phyloP scores from a whole-genome alignment of 2,888 invertebrate genomes.

The Strigamia maritima region DNA sequence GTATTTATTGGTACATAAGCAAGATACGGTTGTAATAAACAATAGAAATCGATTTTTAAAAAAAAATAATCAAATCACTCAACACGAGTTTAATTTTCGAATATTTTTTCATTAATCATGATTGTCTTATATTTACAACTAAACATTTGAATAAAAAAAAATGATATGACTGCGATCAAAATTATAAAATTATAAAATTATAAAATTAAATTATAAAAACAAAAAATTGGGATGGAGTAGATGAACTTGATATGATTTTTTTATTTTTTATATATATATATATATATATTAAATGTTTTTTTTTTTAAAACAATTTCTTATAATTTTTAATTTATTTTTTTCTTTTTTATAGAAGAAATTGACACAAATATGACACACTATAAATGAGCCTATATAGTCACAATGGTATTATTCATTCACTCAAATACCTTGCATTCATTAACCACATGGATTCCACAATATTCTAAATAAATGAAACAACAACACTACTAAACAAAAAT shows the following conservation, averaged over 20 bases:
- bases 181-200: neutral
- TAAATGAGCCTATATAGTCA: neutral
- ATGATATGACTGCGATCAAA: neutral
- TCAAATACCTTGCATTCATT: neutral
- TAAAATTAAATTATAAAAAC: neutral
- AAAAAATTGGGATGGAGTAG: neutral
- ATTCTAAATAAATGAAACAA: constrained; percentile 4
- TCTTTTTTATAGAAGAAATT: neutral
- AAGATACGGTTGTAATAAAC: neutral
- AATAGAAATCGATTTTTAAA: neutral
- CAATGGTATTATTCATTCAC: neutral
- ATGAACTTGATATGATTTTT: constrained; percentile 4
- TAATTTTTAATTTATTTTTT: neutral
- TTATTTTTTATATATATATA: neutral
- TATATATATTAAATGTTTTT: neutral
- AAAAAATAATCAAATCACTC: neutral
- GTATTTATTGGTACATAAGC: neutral
- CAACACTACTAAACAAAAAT: constrained; percentile 1
- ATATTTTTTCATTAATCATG: neutral
- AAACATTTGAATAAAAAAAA: neutral
- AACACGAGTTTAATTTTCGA: neutral
- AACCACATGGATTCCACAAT: neutral
- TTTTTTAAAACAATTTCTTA: neutral
- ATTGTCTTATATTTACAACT: neutral
- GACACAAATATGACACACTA: neutral